These are phyloP conservation scores for Enchytraeus crypticus DNA, from an alignment of 2,888 invertebrate genomes.

Conservation along the genomic window DNA sequence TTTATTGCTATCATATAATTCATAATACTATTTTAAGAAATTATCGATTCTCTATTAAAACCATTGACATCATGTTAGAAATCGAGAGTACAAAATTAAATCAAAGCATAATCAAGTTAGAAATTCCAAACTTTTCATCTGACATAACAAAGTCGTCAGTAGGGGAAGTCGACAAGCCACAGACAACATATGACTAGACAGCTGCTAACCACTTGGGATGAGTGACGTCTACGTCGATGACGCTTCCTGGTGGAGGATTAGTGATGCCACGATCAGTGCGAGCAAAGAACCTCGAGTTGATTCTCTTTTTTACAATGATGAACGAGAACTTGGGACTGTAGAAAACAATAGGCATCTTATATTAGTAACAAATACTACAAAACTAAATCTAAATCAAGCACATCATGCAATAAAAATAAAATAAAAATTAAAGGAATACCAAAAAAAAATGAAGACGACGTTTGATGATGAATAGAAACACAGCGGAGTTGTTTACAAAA, in stretches of 20 bases:
- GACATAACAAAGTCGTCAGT: too few relatives aligned
- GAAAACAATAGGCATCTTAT: background rate
- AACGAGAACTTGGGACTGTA: conserved; percentile 60
- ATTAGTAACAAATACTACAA: background rate
- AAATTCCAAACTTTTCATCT: too few relatives aligned
- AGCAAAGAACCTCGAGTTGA: conserved; percentile 70
- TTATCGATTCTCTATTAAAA: too few relatives aligned
- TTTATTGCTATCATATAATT: too few relatives aligned
- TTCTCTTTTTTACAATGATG: conserved; percentile 82
- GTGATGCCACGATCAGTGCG: conserved; percentile 25
- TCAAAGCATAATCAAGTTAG: too few relatives aligned
- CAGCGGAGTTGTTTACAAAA: too few relatives aligned
- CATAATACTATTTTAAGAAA: too few relatives aligned
- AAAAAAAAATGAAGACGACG: background rate
- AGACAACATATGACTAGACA: too few relatives aligned
- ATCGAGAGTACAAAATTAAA: too few relatives aligned
- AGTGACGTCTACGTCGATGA: conserved; percentile 78
- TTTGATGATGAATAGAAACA: too few relatives aligned
- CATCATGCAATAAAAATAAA: background rate
- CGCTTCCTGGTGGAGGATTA: conserved; percentile 72
- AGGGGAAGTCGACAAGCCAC: too few relatives aligned
- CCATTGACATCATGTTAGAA: too few relatives aligned
- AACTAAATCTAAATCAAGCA: background rate
- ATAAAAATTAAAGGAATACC: background rate
- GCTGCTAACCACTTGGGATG: conserved; percentile 44